These are phyloP conservation scores for Bergia puertoricense DNA, from an alignment of 92 coral and sea anemone genomes.

Conservation along the genomic window DNA sequence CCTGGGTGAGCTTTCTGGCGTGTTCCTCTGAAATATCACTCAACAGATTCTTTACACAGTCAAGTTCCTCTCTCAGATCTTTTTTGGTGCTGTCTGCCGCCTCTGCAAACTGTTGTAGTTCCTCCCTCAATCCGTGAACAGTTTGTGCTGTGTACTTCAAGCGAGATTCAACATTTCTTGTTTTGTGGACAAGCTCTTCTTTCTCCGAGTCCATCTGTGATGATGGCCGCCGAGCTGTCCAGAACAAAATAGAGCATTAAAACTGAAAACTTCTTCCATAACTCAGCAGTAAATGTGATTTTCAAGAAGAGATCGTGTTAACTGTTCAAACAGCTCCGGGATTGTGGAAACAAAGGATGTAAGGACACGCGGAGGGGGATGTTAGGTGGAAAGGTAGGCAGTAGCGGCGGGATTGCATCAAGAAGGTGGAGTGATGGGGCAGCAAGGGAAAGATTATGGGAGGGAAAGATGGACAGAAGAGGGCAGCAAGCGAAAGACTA, in stretches of 20 bases:
- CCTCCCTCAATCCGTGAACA: neutral
- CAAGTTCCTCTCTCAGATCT: neutral
- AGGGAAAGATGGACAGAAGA: neutral
- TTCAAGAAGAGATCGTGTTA: no score
- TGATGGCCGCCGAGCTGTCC: constrained; percentile 20
- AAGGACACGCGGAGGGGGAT: no score
- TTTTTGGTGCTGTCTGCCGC: neutral
- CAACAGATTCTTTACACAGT: neutral
- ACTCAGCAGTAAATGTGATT: neutral
- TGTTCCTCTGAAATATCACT: constrained; percentile 38
- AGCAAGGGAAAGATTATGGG: neutral
- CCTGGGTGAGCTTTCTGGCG: constrained; percentile 19
- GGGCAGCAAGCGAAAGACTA: neutral
- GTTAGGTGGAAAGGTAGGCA: no score
- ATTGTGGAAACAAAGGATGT: no score
- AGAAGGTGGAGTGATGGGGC: no score
- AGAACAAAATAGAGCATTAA: neutral
- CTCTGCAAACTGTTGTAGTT: neutral
- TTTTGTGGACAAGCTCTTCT: neutral
- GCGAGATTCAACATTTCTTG: constrained; percentile 12
- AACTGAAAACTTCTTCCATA: neutral
- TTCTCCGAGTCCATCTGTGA: neutral
- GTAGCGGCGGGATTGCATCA: no score
- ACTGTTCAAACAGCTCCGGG: no score
- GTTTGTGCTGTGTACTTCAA: neutral